Evolutionary conservation across 2,113 vertebrate genomes (phyloP).

Genomic region (Callorhinus ursinus): DNA sequence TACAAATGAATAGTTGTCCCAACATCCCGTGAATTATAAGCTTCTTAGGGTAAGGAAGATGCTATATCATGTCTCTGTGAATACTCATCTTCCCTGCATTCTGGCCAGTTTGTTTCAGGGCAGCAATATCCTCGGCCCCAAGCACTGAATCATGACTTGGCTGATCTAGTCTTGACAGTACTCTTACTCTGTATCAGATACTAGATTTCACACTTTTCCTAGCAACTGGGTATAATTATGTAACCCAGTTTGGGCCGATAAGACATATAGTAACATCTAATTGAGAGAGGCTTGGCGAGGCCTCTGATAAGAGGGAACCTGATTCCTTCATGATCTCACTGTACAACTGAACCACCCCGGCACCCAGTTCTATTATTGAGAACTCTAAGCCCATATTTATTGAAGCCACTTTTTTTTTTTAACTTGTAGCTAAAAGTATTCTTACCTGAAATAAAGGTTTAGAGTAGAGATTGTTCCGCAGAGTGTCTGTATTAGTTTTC

Average conservation of each 20-base stretch:
- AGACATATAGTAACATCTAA: background rate
- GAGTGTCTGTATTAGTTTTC: background rate
- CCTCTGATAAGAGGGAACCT: background rate
- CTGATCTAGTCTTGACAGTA: background rate
- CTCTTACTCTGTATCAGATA: background rate
- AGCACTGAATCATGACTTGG: background rate
- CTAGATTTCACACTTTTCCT: background rate
- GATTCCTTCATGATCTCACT: background rate
- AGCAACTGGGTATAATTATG: background rate
- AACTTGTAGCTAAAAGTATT: background rate
- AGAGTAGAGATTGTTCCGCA: no score
- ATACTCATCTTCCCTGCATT: background rate
- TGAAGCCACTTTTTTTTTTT: background rate
- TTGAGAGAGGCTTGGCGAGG: background rate
- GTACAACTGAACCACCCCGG: background rate
- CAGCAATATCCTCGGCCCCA: background rate
- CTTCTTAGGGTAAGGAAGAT: background rate
- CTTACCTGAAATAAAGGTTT: background rate
- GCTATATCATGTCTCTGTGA: background rate
- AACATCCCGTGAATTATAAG: background rate
- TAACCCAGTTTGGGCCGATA: background rate
- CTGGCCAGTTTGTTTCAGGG: background rate
- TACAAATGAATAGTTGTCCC: background rate
- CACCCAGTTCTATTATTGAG: background rate
- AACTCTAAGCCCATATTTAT: background rate